Evolutionary conservation across 2,113 vertebrate genomes (phyloP), one percentile per base, ranked within the genome.

Genomic region (Heptranchias perlo): DNA sequence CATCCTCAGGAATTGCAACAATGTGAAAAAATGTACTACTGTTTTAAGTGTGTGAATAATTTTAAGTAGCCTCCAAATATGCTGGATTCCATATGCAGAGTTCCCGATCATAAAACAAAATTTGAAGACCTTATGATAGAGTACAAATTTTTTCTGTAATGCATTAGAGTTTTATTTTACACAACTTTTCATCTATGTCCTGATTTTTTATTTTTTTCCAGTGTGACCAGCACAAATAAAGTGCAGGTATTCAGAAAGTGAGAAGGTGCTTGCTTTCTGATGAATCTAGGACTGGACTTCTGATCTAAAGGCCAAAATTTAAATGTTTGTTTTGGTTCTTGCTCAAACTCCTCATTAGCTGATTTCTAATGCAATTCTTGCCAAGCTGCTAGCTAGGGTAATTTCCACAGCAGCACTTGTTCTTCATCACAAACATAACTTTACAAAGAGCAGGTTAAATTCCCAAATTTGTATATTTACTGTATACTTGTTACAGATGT

Each of bases 1-100:
- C 28, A 16, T 14, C 62, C 94, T 95, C 94, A 95, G 65, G 94
- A 69, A 95, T 35, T 69, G 44, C 65, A 95, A n/a, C 62, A 73
- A 62, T 49, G 93, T 95, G 93, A 49, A 49, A 13, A 69, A 94
- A 49, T 49, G 10, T 65, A 47, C 21, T 67, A 47, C 16, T 67
- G 16, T 28, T n/a, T 44, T 47, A 91, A 91, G n/a, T 49, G 44
- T 47, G 65, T 35, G 44, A 95, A 0, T 49, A 95, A 52, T 25
- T 67, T 49, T 49, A 69, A 69, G 25, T 95, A 67, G 44, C 39
- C 23, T 47, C 25, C 35, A 28, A 31, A n/a, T 52, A 95, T 52
- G 47, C 92, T 49, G 21, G 21, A 94, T 44, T 82, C 47, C 94
- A 95, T 49, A 31, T 94, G 64, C n/a, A 67, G 23, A 49, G 13